These are phyloP conservation scores for Notodonta dromedarius DNA, from an alignment of 2,888 invertebrate species.

Conservation along the genomic window DNA sequence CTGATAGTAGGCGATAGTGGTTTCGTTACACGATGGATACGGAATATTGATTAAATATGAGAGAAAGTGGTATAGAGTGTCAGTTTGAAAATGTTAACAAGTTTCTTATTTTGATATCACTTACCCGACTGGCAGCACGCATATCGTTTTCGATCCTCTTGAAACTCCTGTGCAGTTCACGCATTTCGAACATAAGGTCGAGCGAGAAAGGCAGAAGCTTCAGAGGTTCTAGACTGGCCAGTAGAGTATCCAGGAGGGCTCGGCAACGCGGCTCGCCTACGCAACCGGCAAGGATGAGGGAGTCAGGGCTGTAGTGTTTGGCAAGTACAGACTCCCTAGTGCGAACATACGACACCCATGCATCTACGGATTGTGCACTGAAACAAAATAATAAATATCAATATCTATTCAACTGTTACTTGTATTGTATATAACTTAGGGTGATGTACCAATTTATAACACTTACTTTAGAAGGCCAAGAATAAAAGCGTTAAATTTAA, in stretches of 20 bases:
- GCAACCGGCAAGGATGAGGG: constrained; percentile 88
- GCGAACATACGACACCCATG: constrained; percentile 94
- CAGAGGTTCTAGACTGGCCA: constrained; percentile 91
- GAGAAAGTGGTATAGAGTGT: constrained; percentile 27
- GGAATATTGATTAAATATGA: constrained; percentile 40
- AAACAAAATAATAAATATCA: background rate
- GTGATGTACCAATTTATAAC: constrained; percentile 1
- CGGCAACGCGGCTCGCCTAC: constrained; percentile 83
- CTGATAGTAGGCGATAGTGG: constrained; percentile 59
- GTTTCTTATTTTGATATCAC: constrained; percentile 34
- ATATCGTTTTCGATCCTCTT: constrained; percentile 86
- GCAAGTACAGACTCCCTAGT: constrained; percentile 92
- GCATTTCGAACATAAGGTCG: constrained; percentile 91
- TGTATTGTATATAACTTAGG: background rate
- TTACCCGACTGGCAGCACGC: constrained; percentile 80
- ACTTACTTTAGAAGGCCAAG: constrained; percentile 93
- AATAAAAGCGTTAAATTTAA: constrained; percentile 95
- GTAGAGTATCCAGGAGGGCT: constrained; percentile 88
- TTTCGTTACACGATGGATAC: constrained; percentile 55
- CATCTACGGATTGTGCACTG: constrained; percentile 93
- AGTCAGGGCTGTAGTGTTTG: constrained; percentile 91
- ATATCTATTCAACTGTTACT: background rate
- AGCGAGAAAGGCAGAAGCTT: constrained; percentile 92
- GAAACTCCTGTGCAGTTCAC: constrained; percentile 90
- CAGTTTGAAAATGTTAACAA: constrained; percentile 27